Evolutionary conservation across 2,797 vertebrate species (phyloP).

Genomic region (Chromis chromis): DNA sequence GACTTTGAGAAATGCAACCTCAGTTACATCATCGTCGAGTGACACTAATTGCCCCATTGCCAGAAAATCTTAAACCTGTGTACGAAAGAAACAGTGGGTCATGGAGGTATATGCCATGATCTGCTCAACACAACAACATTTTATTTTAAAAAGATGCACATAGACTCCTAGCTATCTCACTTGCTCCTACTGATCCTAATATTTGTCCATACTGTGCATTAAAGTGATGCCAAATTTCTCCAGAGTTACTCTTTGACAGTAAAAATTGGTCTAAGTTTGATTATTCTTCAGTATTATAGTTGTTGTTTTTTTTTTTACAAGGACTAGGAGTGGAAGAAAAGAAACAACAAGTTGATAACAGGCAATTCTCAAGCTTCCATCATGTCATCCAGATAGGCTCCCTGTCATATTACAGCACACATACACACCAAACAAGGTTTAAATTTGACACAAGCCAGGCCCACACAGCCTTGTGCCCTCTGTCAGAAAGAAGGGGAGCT

Average conservation of each 20-base stretch:
- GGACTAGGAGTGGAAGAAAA: not conserved
- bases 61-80: constrained; percentile 31
- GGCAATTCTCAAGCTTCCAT: not conserved
- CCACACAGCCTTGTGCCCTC: not conserved
- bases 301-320: not conserved
- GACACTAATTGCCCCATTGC: constrained; percentile 26
- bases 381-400: not conserved
- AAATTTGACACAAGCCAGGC: not conserved
- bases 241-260: constrained; percentile 7
- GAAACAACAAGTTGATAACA: not conserved
- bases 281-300: not conserved
- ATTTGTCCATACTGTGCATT: not conserved
- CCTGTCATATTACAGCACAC: not conserved
- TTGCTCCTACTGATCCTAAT: constrained; percentile 19
- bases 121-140: not conserved
- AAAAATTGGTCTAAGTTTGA: not conserved
- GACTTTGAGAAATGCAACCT: constrained; percentile 61
- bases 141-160: constrained; percentile 11
- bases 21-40: constrained; percentile 61
- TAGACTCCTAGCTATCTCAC: not conserved
- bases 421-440: not conserved
- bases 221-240: not conserved
- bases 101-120: not conserved
- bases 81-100: constrained; percentile 11
- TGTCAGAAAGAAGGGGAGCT: not conserved